Evolutionary conservation across 2,888 invertebrate species (phyloP), one percentile per base, ranked within the genome.

Genomic region (Heliconius hortense): DNA sequence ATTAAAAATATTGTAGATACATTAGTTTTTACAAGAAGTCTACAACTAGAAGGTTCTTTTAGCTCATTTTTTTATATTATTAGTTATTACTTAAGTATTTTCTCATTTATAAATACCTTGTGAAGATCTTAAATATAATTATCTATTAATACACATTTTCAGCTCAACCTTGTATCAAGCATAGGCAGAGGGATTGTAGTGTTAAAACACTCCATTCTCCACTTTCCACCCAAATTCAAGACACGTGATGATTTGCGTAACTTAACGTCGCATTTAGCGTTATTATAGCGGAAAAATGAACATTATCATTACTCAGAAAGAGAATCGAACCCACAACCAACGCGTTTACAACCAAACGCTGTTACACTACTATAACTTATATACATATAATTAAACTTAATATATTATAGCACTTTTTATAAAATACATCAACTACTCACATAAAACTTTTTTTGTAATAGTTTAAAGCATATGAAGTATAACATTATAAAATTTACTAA

Each of bases 51-150:
- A 63, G 39, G 64, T 35, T 59, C 24, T 11, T 63, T 63, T 63
- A 63, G 63, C 64, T 66, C 39, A 39, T 66, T 39, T 39, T 63
- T 66, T 66, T 66, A 60, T 35, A 64, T n/a, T n/a, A 64, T 11
- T 13, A 39, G 21, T 35, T 18, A 15, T n/a, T 35, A 39, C 28
- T 35, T 18, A 15, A 48, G 28, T 35, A 39, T 66, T 39, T 24
- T 35, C 64, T 66, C n/a, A 66, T 24, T 13, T 5, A 39, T 66
- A 66, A 24, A 66, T 66, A 66, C 64, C 64, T 66, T 66, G 64
- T 66, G 64, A 39, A 66, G 64, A 66, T 66, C 39, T 66, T 66
- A 66, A 39, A 24, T 56, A n/a, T n/a, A 56, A 48, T 21, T 48
- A 18, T 48, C 18, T n/a, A 56, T n/a, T 10, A 43, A 43, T 15